phyloP scores from a whole-genome alignment of 1,140 invertebrate species.

The Pollicipes pollicipes region DNA sequence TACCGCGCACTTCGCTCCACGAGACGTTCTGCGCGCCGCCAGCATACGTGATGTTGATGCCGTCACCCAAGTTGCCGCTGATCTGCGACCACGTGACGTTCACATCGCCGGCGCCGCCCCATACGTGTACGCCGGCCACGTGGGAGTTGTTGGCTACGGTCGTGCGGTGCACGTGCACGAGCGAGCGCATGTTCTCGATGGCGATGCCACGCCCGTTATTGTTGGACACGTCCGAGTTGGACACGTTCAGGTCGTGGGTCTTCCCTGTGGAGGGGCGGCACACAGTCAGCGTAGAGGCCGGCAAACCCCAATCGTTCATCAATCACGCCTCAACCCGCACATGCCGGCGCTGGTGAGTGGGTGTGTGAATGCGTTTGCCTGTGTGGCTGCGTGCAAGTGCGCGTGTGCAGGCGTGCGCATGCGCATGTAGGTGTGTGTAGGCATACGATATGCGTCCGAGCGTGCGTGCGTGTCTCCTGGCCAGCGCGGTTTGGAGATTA shows the following conservation, averaged over 20 bases:
- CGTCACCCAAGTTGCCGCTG: conserved; percentile 64
- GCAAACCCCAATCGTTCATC: too few relatives aligned
- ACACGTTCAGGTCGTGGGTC: conserved; percentile 71
- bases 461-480: too few relatives aligned
- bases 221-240: conserved; percentile 57
- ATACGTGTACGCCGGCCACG: conserved; percentile 67
- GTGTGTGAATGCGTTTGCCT: too few relatives aligned
- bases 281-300: too few relatives aligned
- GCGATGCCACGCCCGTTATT: conserved; percentile 86
- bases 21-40: conserved; percentile 81
- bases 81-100: conserved; percentile 80
- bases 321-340: too few relatives aligned
- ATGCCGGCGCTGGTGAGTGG: too few relatives aligned
- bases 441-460: too few relatives aligned
- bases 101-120: conserved; percentile 70
- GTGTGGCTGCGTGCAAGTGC: too few relatives aligned
- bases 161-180: conserved; percentile 56
- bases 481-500: too few relatives aligned
- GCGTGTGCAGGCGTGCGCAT: too few relatives aligned
- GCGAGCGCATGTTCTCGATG: conserved; percentile 62
- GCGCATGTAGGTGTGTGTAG: too few relatives aligned
- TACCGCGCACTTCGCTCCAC: conserved; percentile 45
- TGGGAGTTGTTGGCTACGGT: conserved; percentile 72
- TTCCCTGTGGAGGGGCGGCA: conserved; percentile 28
- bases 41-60: conserved; percentile 49